These are phyloP conservation scores for Ricordea florida DNA, from an alignment of 92 coral and sea anemone species.

Conservation along the genomic window DNA sequence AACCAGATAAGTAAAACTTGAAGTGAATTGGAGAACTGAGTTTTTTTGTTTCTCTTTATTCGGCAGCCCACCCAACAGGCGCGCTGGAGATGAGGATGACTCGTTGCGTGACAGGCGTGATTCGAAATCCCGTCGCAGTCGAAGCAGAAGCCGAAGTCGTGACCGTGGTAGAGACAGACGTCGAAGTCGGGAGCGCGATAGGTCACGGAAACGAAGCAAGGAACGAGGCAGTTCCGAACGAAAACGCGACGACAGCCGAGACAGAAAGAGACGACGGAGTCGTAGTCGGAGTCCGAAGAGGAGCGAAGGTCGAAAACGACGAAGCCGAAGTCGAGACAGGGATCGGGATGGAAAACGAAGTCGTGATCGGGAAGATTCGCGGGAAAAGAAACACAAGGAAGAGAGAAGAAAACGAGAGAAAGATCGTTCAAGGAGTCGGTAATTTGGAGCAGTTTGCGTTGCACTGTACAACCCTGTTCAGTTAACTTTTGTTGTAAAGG, in stretches of 20 bases:
- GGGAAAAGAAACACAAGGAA: slow-evolving; percentile 11
- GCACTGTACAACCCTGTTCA: no score
- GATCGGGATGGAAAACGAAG: slow-evolving; percentile 63
- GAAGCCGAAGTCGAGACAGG: slow-evolving; percentile 53
- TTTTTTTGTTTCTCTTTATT: no score
- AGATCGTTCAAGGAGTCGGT: slow-evolving; percentile 27
- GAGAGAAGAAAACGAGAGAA: slow-evolving; percentile 7
- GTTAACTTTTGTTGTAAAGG: no score
- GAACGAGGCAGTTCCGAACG: slow-evolving; percentile 67
- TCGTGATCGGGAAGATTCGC: slow-evolving; percentile 43
- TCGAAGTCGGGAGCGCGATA: slow-evolving; percentile 63
- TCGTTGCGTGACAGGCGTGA: slow-evolving; percentile 17
- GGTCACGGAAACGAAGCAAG: slow-evolving; percentile 54
- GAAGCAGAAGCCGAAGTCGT: slow-evolving; percentile 65
- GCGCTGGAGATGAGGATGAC: slow-evolving; percentile 15
- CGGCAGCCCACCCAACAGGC: slow-evolving; percentile 33
- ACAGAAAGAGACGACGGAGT: slow-evolving; percentile 44
- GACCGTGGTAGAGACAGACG: slow-evolving; percentile 68
- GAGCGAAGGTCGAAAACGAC: slow-evolving; percentile 46
- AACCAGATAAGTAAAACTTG: no score
- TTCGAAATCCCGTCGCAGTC: slow-evolving; percentile 47
- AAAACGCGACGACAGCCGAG: slow-evolving; percentile 70
- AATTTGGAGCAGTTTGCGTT: background rate
- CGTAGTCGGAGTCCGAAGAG: slow-evolving; percentile 43
- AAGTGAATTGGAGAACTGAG: no score